These are phyloP conservation scores for Orchesellides sinensis DNA, from an alignment of 2,888 invertebrate species.

Conservation along the genomic window DNA sequence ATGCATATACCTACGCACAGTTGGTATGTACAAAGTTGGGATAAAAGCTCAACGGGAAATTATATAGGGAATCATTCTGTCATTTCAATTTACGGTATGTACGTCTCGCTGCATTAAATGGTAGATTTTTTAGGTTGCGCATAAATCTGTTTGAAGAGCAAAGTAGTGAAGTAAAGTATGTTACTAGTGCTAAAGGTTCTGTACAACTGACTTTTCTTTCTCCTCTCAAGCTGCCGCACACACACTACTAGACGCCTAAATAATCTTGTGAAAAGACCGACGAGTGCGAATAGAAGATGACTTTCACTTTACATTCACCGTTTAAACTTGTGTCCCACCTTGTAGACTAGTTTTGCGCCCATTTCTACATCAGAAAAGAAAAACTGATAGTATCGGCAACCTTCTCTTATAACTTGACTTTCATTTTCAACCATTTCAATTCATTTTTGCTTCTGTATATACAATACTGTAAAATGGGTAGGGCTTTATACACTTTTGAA, in stretches of 20 bases:
- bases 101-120: slow-evolving; percentile 24
- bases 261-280: neutral
- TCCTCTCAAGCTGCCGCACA: neutral
- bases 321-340: neutral
- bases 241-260: neutral
- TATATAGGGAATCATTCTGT: slow-evolving; percentile 35
- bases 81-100: slow-evolving; percentile 44
- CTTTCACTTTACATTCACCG: neutral
- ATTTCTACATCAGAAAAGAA: too few species aligned
- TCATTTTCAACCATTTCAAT: slow-evolving; percentile 12
- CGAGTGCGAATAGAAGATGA: neutral
- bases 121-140: slow-evolving; percentile 22
- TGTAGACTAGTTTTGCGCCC: neutral
- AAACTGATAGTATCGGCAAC: slow-evolving; percentile 8
- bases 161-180: neutral
- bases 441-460: neutral
- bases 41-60: slow-evolving; percentile 9
- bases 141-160: slow-evolving; percentile 22
- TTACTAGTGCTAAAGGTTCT: neutral
- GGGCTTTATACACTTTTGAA: neutral
- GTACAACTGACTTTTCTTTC: neutral
- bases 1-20: neutral
- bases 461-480: too few species aligned
- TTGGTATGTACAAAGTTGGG: slow-evolving; percentile 5
- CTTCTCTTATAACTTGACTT: slow-evolving; percentile 12